These are phyloP conservation scores for Fulica atra DNA, from an alignment of 2,113 vertebrate species.

Conservation along the genomic window DNA sequence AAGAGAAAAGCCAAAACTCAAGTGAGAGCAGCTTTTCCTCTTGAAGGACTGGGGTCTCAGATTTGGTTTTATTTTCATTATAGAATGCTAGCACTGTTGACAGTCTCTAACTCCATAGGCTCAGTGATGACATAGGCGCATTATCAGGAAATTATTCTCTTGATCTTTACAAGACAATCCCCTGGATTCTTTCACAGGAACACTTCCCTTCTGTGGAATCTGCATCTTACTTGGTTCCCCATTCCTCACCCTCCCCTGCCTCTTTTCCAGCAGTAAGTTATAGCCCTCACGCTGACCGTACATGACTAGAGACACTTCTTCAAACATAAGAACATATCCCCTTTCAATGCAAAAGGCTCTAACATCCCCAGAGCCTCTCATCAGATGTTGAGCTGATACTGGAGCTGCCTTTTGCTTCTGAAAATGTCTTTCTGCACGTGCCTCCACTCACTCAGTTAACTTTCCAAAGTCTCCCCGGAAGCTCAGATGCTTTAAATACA, in stretches of 20 bases:
- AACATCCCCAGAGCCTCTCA: conserved; percentile 19
- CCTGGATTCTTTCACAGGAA: neutral
- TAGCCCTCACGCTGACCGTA: neutral
- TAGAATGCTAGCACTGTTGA: neutral
- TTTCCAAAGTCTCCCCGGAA: conserved; percentile 76
- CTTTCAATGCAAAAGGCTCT: conserved; percentile 42
- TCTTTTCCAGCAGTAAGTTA: neutral
- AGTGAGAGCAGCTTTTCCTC: neutral
- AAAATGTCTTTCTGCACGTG: conserved; percentile 61
- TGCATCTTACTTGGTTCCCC: neutral
- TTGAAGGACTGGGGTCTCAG: neutral
- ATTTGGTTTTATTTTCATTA: neutral
- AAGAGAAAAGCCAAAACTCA: neutral
- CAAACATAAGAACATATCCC: conserved; percentile 43
- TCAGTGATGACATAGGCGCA: neutral
- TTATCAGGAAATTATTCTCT: neutral
- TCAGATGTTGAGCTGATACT: conserved; percentile 40
- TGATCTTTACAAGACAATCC: neutral
- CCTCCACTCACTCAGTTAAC: conserved; percentile 60
- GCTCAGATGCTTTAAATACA: conserved; percentile 79
- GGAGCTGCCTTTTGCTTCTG: conserved; percentile 55
- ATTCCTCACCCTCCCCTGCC: neutral
- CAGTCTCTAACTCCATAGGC: neutral
- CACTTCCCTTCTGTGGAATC: neutral
- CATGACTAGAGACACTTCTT: neutral